Evolutionary conservation across 2,888 invertebrate species (phyloP).

Genomic region (Scelioninae gen. 1): DNA sequence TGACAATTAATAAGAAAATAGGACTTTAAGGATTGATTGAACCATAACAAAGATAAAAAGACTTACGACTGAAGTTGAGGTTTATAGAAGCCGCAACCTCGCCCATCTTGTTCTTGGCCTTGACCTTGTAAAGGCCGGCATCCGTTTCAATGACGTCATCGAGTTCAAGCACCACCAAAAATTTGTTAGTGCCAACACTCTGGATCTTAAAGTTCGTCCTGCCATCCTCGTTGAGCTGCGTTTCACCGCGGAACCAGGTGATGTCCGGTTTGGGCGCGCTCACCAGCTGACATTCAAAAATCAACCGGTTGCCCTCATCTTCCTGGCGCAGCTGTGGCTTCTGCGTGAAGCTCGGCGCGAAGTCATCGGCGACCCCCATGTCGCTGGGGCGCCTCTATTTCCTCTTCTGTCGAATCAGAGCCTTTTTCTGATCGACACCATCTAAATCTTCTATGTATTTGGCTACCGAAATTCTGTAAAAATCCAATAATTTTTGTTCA

Average conservation of each 20-base stretch:
- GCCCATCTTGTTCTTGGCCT: conserved; percentile 98
- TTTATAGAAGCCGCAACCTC: conserved; percentile 98
- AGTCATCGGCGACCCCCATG: conserved; percentile 96
- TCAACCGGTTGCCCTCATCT: conserved; percentile 96
- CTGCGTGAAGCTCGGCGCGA: conserved; percentile 99
- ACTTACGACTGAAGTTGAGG: conserved; percentile 99
- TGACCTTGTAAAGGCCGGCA: conserved; percentile 98
- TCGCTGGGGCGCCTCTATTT: conserved; percentile 75
- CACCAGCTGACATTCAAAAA: conserved; percentile 96
- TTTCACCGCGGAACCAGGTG: conserved; percentile 95
- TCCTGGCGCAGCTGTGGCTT: conserved; percentile 98
- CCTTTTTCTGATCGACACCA: conserved; percentile 75
- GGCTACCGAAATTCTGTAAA: too few relatives aligned
- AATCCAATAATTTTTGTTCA: too few relatives aligned
- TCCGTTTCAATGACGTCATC: conserved; percentile 98
- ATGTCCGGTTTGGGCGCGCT: conserved; percentile 95
- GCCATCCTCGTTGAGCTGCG: conserved; percentile 91
- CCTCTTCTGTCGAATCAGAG: conserved; percentile 50
- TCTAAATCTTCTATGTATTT: too few relatives aligned
- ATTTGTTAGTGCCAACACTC: conserved; percentile 93
- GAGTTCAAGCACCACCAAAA: conserved; percentile 95
- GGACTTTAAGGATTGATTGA: background rate
- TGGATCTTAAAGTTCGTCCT: conserved; percentile 95
- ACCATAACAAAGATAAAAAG: background rate
- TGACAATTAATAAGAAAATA: background rate